Percentiles rank a stretch among this genome's conserved stretches.
Conservation (phyloP, 2,113 vertebrate genomes). For the Rostratula benghalensis region DNA sequence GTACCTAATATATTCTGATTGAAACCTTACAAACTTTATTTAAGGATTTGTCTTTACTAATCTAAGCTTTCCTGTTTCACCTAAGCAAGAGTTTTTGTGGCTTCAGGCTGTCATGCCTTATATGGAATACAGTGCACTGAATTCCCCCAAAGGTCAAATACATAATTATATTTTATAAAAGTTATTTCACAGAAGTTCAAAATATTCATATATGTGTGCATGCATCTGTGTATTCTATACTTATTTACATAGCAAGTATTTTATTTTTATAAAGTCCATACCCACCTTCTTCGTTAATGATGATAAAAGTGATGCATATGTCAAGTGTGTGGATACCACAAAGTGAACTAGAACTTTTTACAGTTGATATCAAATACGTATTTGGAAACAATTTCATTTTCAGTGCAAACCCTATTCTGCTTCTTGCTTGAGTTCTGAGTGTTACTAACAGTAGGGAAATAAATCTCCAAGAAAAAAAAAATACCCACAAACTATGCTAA, state of each 20-base stretch:
- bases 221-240: neutral
- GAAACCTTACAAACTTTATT: neutral
- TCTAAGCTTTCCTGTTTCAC: neutral
- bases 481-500: neutral
- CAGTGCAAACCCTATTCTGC: neutral
- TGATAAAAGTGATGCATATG: neutral
- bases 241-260: too few species aligned
- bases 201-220: fast-evolving
- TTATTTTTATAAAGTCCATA: neutral
- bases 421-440: neutral
- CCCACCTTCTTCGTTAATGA: neutral
- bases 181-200: neutral
- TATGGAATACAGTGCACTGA: neutral
- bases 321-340: neutral
- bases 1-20: neutral
- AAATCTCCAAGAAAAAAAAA: neutral
- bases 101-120: neutral
- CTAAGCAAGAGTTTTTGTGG: neutral
- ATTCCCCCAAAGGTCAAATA: neutral
- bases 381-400: neutral
- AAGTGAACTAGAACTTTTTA: neutral
- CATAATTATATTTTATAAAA: neutral
- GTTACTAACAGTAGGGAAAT: neutral
- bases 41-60: neutral
- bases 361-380: neutral